Conservation (phyloP, 2,113 vertebrate species). For the Merops nubicus region DNA sequence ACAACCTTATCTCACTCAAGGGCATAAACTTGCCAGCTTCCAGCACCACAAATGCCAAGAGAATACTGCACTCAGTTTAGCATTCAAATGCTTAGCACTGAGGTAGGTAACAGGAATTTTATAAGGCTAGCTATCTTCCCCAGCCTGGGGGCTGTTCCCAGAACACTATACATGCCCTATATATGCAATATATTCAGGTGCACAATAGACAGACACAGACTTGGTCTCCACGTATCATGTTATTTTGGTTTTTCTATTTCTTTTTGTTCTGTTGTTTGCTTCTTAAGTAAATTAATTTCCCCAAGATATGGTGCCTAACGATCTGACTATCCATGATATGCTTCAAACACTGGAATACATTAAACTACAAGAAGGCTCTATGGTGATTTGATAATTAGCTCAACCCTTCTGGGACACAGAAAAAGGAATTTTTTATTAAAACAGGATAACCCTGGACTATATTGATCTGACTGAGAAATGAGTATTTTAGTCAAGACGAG, state of each 20-base stretch:
- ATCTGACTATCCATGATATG: not conserved
- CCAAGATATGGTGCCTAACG: not conserved
- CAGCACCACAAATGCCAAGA: not conserved
- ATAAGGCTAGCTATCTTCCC: not conserved
- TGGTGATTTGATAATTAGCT: constrained; percentile 62
- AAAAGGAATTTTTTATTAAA: constrained; percentile 64
- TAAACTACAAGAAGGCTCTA: constrained; percentile 15
- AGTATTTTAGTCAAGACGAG: constrained; percentile 48
- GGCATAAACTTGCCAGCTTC: not conserved
- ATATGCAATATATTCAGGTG: not conserved
- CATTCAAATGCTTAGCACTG: not conserved
- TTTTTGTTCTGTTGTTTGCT: not conserved
- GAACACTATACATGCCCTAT: not conserved
- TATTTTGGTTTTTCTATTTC: not conserved
- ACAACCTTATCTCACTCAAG: not conserved
- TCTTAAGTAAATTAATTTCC: constrained; percentile 13
- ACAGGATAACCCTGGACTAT: constrained; percentile 45
- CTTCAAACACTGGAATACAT: constrained; percentile 52
- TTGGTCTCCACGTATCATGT: not conserved
- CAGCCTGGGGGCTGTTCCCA: not conserved
- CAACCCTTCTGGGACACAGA: constrained; percentile 37
- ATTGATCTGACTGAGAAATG: constrained; percentile 49
- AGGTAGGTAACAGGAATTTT: not conserved
- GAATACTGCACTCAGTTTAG: not conserved
- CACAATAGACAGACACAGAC: not conserved